Base-by-base conservation (phyloP, 2,113 vertebrate genomes). In the Eulacestoma nigropectus region DNA sequence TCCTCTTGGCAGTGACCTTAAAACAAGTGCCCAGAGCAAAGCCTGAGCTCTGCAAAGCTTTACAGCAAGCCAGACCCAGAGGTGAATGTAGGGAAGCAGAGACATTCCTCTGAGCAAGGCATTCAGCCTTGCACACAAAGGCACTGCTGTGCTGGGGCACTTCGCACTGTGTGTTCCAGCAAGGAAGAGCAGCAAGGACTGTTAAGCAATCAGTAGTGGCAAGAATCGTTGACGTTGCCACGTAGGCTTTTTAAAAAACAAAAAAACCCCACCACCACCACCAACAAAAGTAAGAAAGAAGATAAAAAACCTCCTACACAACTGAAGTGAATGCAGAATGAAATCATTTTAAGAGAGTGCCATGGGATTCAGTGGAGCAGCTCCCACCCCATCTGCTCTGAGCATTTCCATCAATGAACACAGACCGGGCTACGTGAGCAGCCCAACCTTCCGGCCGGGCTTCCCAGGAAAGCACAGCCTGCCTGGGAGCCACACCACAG, bases 91-190 rank as follows among this genome's bases (percentile, higher is more conserved):
- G 86, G 62, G 68, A 70, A 77, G 80, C 83, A 70, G 52, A 67
- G 52, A 3, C 59, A 65, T 72, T 93, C 6, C 83, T 90, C 44
- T 7, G 9, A 93, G 89, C 47, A n/a, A 56, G 68, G 79, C 90
- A 46, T 88, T 94, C 56, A 88, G 85, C 69, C 55, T 29, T 5
- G 44, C 79, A 67, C 83, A 97, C 93, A 96, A 94, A 97, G 96
- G 60, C 90, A 7, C 60, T 57, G 90, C 92, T 96, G 93, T 93
- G 49, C 0, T 41, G 63, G 59, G 81, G 46, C 41, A 42, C 74
- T 82, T 37, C 16, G 37, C 42, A 14, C 87, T 56, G 26, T 0
- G 3, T 60, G 79, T 37, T 83, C 63, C 82, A 79, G 60, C 68
- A 44, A 55, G 79, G 41, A 84, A 78, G 32, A 62, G 72, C 79